phyloP scores from a whole-genome alignment of 2,888 invertebrate genomes.

The Sesia bembeciformis region DNA sequence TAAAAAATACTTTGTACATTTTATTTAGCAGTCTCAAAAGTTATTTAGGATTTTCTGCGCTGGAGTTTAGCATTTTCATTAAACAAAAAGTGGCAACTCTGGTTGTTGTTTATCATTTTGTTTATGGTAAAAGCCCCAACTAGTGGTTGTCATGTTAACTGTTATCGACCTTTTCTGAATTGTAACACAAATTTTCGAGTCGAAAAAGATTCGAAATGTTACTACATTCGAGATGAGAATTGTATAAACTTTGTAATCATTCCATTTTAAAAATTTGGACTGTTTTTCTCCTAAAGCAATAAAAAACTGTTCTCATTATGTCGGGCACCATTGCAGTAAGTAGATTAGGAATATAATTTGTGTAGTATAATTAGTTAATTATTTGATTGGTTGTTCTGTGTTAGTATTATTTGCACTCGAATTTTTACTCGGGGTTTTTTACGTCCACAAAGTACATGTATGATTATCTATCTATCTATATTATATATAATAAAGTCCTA shows the following conservation, averaged over 20 bases:
- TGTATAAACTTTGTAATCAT: conserved; percentile 9
- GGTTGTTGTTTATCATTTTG: no score
- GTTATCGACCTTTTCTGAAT: no score
- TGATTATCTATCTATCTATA: no score
- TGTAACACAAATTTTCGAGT: neutral
- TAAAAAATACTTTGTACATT: no score
- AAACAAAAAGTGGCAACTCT: no score
- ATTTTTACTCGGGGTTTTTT: neutral
- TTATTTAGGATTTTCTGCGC: neutral
- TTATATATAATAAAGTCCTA: no score
- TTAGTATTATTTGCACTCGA: neutral
- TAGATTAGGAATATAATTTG: neutral
- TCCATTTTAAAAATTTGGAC: neutral
- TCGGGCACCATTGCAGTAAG: neutral
- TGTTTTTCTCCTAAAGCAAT: neutral
- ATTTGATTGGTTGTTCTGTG: neutral
- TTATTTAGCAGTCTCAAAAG: neutral
- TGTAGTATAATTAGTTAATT: neutral
- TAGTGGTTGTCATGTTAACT: no score
- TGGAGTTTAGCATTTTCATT: neutral
- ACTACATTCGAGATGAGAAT: neutral
- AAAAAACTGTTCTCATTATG: neutral
- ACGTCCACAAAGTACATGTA: neutral
- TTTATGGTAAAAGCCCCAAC: no score
- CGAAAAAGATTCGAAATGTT: neutral